Evolutionary conservation across 2,888 invertebrate species (phyloP), one percentile per base, ranked within the genome.

Genomic region (Linyphia triangularis): DNA sequence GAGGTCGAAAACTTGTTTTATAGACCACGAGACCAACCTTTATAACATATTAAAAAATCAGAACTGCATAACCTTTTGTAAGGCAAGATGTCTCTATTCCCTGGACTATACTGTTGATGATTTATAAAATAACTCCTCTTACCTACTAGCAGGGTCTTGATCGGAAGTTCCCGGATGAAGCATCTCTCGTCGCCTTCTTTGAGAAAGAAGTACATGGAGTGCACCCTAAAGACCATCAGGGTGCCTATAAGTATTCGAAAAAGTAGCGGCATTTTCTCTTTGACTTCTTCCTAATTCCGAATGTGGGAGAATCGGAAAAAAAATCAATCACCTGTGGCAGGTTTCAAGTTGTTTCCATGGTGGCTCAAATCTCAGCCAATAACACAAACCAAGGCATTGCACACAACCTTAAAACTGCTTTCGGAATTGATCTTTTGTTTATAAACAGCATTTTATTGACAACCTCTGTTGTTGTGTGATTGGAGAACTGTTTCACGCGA

Each of bases 181-280:
- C 86, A 86, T 33, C 73, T 86, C 22, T 86, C 67, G 3, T 63
- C 72, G 2, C 79, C 86, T 59, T 79, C 67, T 19, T 86, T 67
- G n/a, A 86, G n/a, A 28, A 37, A 73, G 57, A 86, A 86, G 57
- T 81, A 81, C 16, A 86, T 40, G 0, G 79, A 72, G 1, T 67
- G 37, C 6, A 30, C 22, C 33, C 7, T n/a, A n/a, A 0, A 10
- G 0, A 75, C 9, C 24, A 51, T 5, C 3, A 72, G 24, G 51
- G 1, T 10, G 13, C 40, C 22, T 19, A 28, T 19, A 30, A 30
- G 13, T 19, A 30, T 19, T 22, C 22, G 10, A 37, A 19, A 1
- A 24, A 40, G 1, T 13, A 22, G 1, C 4, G 24, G 40, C 40
- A 70, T 70, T 22, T 40, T 33, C 4, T 3, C 24, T 24, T 3